These are phyloP conservation scores for Arremon aurantiirostris DNA, from an alignment of 2,797 vertebrate genomes.

Conservation along the genomic window DNA sequence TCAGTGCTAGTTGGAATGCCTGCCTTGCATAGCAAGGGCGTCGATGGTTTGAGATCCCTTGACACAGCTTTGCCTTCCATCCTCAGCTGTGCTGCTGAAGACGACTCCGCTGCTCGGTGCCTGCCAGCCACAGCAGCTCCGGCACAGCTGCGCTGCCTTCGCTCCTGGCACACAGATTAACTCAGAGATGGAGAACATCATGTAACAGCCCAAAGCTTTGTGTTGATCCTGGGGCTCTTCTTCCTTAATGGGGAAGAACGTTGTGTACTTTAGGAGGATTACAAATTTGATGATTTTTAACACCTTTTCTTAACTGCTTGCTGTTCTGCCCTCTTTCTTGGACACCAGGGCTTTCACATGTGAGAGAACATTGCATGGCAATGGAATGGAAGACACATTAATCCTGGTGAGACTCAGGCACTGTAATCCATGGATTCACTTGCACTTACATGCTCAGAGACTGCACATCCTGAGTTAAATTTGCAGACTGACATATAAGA, in stretches of 20 bases:
- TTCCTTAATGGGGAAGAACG: not conserved
- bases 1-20: not conserved
- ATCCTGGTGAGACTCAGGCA: not conserved
- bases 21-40: not conserved
- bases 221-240: not conserved
- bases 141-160: not conserved
- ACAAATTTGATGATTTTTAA: not conserved
- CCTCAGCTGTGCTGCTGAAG: not conserved
- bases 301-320: not conserved
- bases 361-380: not conserved
- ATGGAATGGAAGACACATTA: not conserved
- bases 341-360: not conserved
- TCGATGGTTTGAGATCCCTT: not conserved
- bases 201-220: not conserved
- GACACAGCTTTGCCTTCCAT: not conserved
- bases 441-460: not conserved
- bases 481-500: not conserved
- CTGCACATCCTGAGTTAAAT: not conserved
- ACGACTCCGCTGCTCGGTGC: rapidly evolving
- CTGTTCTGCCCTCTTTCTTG: not conserved
- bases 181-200: not conserved
- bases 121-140: not conserved
- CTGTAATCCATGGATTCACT: not conserved
- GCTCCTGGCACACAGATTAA: not conserved
- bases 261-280: not conserved